phyloP scores from a whole-genome alignment of 2,888 invertebrate species.

The Agrilus mali region DNA sequence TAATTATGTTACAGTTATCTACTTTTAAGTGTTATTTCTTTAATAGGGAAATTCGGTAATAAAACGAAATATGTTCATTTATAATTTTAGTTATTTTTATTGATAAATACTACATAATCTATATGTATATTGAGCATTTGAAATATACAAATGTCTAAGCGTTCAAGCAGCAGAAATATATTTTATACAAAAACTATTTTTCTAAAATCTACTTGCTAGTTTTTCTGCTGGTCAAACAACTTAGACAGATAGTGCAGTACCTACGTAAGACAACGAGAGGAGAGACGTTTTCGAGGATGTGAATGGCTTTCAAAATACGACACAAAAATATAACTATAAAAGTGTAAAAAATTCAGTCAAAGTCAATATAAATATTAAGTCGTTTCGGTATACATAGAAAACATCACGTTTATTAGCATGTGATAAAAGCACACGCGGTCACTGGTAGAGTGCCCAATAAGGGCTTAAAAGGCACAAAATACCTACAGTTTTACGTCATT shows the following conservation, averaged over 20 bases:
- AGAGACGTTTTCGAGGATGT: slow-evolving; percentile 19
- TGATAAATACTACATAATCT: slow-evolving; percentile 37
- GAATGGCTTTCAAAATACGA: slow-evolving; percentile 32
- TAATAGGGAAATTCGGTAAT: too few species aligned
- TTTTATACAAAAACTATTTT: slow-evolving; percentile 8
- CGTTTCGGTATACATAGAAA: slow-evolving; percentile 18
- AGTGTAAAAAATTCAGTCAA: slow-evolving; percentile 30
- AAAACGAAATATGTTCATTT: too few species aligned
- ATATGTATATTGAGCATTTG: slow-evolving; percentile 37
- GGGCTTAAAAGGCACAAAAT: slow-evolving; percentile 29
- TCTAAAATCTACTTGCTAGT: slow-evolving; percentile 14
- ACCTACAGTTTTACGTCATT: slow-evolving; percentile 30
- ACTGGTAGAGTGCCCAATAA: slow-evolving; percentile 7
- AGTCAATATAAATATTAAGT: slow-evolving; percentile 21
- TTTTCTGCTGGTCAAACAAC: slow-evolving; percentile 37
- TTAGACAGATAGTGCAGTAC: slow-evolving; percentile 30
- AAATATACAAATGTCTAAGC: slow-evolving; percentile 36
- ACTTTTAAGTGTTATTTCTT: too few species aligned
- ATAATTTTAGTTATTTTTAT: slow-evolving; percentile 2
- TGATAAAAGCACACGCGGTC: slow-evolving; percentile 9
- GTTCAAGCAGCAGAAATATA: slow-evolving; percentile 35
- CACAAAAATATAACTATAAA: slow-evolving; percentile 30
- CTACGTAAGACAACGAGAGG: slow-evolving; percentile 27
- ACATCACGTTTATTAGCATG: slow-evolving; percentile 16
- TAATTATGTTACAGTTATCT: too few species aligned